A percentile compares a stretch with the other conserved stretches of the same genome.
Conservation (phyloP, 2,113 vertebrate genomes). For the Myrmophylax atrothorax region DNA sequence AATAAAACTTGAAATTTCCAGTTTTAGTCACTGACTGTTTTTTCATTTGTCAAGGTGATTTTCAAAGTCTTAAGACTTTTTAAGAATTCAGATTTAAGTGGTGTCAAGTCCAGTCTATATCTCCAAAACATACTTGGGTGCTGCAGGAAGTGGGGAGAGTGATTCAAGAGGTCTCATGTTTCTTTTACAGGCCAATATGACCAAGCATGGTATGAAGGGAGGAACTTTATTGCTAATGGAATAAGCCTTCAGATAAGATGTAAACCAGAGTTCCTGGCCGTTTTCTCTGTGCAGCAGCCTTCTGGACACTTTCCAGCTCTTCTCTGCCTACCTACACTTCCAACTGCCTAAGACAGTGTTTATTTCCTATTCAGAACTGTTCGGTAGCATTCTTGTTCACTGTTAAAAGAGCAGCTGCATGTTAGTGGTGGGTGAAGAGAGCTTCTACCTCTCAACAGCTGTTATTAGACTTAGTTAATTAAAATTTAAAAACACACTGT, state of each 20-base stretch:
- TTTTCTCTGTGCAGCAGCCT: background rate
- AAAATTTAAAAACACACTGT: background rate
- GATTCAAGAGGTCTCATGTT: background rate
- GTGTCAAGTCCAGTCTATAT: background rate
- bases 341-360: background rate
- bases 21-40: background rate
- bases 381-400: background rate
- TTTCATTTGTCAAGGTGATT: background rate
- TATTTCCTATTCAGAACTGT: background rate
- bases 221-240: background rate
- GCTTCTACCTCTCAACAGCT: background rate
- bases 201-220: slow-evolving; percentile 26
- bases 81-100: background rate
- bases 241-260: slow-evolving; percentile 24
- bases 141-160: background rate
- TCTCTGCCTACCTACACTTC: slow-evolving; percentile 1
- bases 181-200: background rate
- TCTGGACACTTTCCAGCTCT: slow-evolving; percentile 29
- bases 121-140: background rate
- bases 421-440: background rate
- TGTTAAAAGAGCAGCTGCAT: background rate
- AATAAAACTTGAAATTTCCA: background rate
- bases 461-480: background rate
- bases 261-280: slow-evolving; percentile 20
- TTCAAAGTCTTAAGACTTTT: background rate